These are phyloP conservation scores for Nezara viridula DNA, from an alignment of 2,888 invertebrate genomes.

Conservation along the genomic window DNA sequence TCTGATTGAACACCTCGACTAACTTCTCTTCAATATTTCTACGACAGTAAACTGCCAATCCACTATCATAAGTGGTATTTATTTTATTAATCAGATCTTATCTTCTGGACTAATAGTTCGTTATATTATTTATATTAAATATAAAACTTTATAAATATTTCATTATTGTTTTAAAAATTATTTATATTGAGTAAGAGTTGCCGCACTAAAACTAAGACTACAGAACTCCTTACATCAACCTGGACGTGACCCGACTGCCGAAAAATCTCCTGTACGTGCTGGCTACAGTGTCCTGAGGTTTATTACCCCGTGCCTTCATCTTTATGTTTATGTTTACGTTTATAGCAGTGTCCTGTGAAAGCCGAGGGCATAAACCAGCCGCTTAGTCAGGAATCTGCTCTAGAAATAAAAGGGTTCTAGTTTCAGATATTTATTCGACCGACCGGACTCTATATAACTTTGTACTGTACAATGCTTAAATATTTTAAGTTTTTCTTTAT, in stretches of 20 bases:
- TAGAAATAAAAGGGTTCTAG: background rate
- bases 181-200: background rate
- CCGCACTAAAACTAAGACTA: background rate
- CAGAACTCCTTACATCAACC: background rate
- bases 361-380: background rate
- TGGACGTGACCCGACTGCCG: background rate
- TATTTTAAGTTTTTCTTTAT: background rate
- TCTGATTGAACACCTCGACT: too few species aligned
- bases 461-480: background rate
- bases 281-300: background rate
- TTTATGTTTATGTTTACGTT: conserved; percentile 10
- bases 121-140: too few species aligned
- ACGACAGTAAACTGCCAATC: too few species aligned
- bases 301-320: background rate
- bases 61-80: too few species aligned
- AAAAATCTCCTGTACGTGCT: background rate
- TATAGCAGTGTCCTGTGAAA: conserved; percentile 6
- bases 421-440: background rate
- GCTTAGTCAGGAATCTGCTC: background rate
- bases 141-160: background rate
- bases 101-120: too few species aligned
- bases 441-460: background rate
- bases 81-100: too few species aligned
- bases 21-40: too few species aligned
- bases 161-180: background rate